phyloP scores from a whole-genome alignment of 2,888 invertebrate genomes.

The Megalurothrips usitatus region DNA sequence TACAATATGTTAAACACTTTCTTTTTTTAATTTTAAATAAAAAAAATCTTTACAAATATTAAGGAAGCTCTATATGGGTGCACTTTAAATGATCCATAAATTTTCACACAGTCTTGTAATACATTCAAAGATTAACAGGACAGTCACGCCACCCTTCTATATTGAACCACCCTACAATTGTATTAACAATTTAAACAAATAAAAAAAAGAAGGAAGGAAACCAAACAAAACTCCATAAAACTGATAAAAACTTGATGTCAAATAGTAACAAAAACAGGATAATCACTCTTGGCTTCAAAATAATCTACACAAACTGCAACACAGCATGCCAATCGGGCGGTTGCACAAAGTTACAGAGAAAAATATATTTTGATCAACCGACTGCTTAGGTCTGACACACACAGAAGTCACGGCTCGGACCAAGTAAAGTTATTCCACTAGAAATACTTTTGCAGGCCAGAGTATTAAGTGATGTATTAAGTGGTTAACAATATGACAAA shows the following conservation, averaged over 20 bases:
- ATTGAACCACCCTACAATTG: slow-evolving; percentile 7
- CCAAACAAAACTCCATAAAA: slow-evolving; percentile 17
- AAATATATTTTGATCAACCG: neutral
- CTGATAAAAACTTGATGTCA: slow-evolving; percentile 9
- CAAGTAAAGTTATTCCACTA: too few species aligned
- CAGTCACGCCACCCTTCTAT: neutral
- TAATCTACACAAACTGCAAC: neutral
- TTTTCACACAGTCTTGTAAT: slow-evolving; percentile 18
- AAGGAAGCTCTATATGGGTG: slow-evolving; percentile 24
- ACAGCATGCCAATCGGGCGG: neutral
- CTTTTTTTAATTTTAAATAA: slow-evolving; percentile 3
- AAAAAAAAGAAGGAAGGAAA: slow-evolving; percentile 2
- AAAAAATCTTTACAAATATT: slow-evolving; percentile 25
- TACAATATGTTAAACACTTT: neutral
- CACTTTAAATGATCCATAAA: slow-evolving; percentile 6
- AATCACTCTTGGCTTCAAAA: neutral
- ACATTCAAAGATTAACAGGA: slow-evolving; percentile 23
- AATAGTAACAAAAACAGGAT: slow-evolving; percentile 18
- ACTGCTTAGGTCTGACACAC: neutral
- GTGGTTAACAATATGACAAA: neutral
- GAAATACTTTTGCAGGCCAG: neutral
- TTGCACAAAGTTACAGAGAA: neutral
- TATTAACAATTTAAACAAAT: slow-evolving; percentile 9
- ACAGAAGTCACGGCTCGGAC: too few species aligned
- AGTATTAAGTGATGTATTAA: neutral